A percentile compares a stretch with the other conserved stretches of the same genome.
Conservation (phyloP, 2,888 invertebrate species). For the Xanthorhoe spadicearia region DNA sequence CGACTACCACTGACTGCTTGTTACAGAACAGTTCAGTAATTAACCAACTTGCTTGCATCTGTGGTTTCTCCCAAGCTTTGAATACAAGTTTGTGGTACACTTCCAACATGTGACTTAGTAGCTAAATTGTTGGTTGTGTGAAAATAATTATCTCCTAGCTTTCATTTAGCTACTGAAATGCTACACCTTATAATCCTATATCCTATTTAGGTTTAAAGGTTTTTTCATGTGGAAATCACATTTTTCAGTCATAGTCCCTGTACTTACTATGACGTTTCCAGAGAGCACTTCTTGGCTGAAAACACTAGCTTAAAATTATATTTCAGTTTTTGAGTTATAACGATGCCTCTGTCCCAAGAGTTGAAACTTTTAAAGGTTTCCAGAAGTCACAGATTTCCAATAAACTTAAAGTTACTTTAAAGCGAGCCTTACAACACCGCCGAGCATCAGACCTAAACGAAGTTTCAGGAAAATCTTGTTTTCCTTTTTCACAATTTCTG, state of each 20-base stretch:
- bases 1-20: conserved; percentile 20
- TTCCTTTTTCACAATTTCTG: conserved; percentile 19
- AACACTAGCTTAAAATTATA: not conserved
- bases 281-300: not conserved
- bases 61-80: conserved; percentile 22
- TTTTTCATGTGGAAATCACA: too few species aligned
- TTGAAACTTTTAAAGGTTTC: conserved; percentile 16
- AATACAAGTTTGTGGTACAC: conserved; percentile 4
- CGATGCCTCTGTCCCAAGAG: conserved; percentile 15
- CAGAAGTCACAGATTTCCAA: conserved; percentile 17
- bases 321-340: conserved; percentile 19
- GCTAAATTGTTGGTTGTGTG: not conserved
- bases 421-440: conserved; percentile 18
- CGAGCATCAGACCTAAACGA: conserved; percentile 17
- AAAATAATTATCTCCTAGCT: not conserved
- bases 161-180: too few species aligned
- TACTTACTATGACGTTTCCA: not conserved
- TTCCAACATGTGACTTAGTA: not conserved
- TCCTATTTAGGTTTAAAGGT: too few species aligned
- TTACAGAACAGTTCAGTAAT: conserved; percentile 14
- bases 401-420: conserved; percentile 28
- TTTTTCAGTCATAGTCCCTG: too few species aligned
- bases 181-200: too few species aligned
- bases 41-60: conserved; percentile 21
- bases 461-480: conserved; percentile 15